Conservation (phyloP, 2,888 invertebrate genomes). For the Drosophila cyrtoloma region DNA sequence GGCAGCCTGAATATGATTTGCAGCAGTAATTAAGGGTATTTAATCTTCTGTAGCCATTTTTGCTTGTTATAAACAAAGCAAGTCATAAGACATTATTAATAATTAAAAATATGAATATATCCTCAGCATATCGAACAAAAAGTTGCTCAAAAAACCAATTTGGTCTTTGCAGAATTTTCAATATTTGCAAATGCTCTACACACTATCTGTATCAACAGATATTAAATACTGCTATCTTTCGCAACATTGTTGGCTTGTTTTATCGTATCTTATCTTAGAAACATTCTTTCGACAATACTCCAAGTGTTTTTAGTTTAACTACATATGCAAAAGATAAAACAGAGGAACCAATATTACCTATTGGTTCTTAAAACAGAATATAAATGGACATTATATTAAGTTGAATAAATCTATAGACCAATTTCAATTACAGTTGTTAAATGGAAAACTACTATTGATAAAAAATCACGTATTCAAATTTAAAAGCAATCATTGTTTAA, state of each 20-base stretch:
- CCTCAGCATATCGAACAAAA: too few species aligned
- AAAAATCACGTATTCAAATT: neutral
- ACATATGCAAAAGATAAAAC: neutral
- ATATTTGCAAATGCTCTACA: neutral
- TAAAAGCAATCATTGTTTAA: rapidly evolving
- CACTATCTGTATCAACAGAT: neutral
- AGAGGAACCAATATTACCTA: neutral
- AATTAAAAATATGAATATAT: too few species aligned
- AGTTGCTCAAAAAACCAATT: neutral
- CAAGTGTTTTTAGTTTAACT: neutral
- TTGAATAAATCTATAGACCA: neutral
- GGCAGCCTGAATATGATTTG: too few species aligned
- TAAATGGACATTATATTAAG: neutral
- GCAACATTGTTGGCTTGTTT: neutral
- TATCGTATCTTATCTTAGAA: neutral
- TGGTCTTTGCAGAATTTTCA: neutral
- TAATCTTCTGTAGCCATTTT: too few species aligned
- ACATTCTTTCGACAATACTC: neutral
- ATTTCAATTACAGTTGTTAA: neutral
- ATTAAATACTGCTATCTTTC: neutral
- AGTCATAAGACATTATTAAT: too few species aligned
- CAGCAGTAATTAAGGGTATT: too few species aligned
- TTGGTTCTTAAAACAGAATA: neutral
- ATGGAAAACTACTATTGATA: neutral
- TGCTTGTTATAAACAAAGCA: too few species aligned